Base-by-base conservation (phyloP, 2,113 vertebrate species). In the Corvus moneduloides region DNA sequence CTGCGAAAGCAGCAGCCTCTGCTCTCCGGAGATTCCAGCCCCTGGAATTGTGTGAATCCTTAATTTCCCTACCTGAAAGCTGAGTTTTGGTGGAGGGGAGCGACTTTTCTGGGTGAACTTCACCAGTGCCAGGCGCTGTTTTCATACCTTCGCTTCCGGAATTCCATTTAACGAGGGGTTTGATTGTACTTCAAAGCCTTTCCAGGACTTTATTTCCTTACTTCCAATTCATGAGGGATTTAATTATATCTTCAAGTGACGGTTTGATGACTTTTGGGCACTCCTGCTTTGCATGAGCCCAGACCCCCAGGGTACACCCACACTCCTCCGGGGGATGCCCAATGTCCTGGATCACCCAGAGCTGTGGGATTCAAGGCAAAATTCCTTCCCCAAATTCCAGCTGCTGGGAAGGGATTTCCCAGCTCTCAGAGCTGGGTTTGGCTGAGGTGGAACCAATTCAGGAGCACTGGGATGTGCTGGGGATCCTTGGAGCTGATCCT, bases 41-140 rank as follows among this genome's bases (percentile, higher is more conserved):
- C 87, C 76, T 1, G 7, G 46, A 56, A 37, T 39, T 4, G 0
- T 2, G 5, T 16, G 39, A 68, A 54, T 73, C 44, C 41, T 21
- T 14, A 1, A 7, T 58, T 89, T 71, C 56, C 62, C 51, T 15
- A 7, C 62, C 67, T 32, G 37, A 46, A 48, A 67, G 35, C 37
- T 52, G 13, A 61, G n/a, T 62, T 75, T 75, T 3, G 3, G n/a
- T 17, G 32, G 49, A 62, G 52, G 13, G 39, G 30, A 68, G 19
- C 9, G 6, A 1, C 67, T 66, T 37, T 5, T 8, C 41, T 16
- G 22, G 37, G 64, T 1, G 19, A 51, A 10, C 4, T 1, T 5
- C 35, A 32, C 3, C 0, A 51, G 33, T 55, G 24, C 61, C 35
- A 11, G 49, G 8, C 9, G 16, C 14, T 20, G 22, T 37, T 75